Conservation (phyloP, 2,797 vertebrate genomes). For the Neosilurus hyrtlii region DNA sequence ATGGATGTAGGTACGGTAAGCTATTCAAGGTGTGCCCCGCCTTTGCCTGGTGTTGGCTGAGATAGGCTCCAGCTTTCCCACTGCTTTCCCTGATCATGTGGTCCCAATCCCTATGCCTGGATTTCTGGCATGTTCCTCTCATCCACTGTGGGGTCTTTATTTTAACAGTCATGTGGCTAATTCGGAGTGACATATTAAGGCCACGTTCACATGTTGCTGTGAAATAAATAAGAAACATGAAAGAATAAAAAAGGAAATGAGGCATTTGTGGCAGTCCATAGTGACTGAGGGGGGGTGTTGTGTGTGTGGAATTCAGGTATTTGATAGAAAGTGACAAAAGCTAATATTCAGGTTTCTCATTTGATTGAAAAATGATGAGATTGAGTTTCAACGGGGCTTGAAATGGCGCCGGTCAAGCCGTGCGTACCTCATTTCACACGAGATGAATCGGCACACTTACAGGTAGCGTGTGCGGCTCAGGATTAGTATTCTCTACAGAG, state of each 20-base stretch:
- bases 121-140: slow-evolving; percentile 32
- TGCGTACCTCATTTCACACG: slow-evolving; percentile 46
- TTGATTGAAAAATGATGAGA: slow-evolving; percentile 42
- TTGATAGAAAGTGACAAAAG: slow-evolving; percentile 56
- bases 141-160: slow-evolving; percentile 53
- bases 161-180: slow-evolving; percentile 60
- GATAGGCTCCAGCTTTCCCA: too few relatives aligned
- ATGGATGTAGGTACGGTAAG: too few relatives aligned
- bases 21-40: too few relatives aligned
- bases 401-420: slow-evolving; percentile 46
- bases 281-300: slow-evolving; percentile 52
- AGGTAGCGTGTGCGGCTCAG: slow-evolving; percentile 5
- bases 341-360: slow-evolving; percentile 53
- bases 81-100: slow-evolving; percentile 10
- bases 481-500: slow-evolving; percentile 7
- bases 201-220: slow-evolving; percentile 54
- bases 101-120: slow-evolving; percentile 52
- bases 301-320: slow-evolving; percentile 23
- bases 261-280: slow-evolving; percentile 41
- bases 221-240: slow-evolving; percentile 34
- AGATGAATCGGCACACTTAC: slow-evolving; percentile 39
- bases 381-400: slow-evolving; percentile 52
- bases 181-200: slow-evolving; percentile 67
- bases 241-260: slow-evolving; percentile 44
- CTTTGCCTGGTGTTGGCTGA: too few relatives aligned